Base-by-base conservation (phyloP, 2,113 vertebrate genomes). In the Panthera leo region DNA sequence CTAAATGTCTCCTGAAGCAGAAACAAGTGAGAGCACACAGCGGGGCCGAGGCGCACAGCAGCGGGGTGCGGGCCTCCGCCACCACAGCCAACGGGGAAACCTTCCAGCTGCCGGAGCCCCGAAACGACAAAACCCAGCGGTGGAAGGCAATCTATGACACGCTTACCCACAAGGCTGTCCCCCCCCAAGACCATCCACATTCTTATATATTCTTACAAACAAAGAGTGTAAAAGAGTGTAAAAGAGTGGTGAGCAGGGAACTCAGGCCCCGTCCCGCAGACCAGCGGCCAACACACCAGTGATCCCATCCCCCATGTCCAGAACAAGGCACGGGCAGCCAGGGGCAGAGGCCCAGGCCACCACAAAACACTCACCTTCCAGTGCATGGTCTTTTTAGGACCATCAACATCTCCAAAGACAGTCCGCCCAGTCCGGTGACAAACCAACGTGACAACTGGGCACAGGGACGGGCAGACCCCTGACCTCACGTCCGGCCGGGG, bases 231-330 rank as follows among this genome's bases (percentile, higher is more conserved):
- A 42, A 42, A 42, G 42, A 42, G 42, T 42, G 42, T 8, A 45
- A 45, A 45, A 45, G 27, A 34, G 36, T 39, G 8, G 13, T 9
- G 55, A 63, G 31, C 71, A 25, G 63, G 42, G 42, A 48, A 25
- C 61, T 14, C 42, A 23, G 18, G 42, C 29, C 27, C 53, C 39
- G 25, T 5, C 70, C 31, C 11, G 15, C 67, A 12, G 8, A 0
- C 82, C 55, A 4, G 42, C 73, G 14, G 73, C 29, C 83, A 45
- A 7, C 82, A 65, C 48, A 83, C 51, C 19, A 16, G 10, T 0
- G 3, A 4, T 12, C 1, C 27, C 13, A 0, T 4, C 51, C 36
- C 25, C 12, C 25, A 1, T 0, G 1, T 8, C 67, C 79, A 19
- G 29, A n/a, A 23, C 19, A 5, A 39, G 8, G 36, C 27, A 29